Evolutionary conservation across 92 coral and sea anemone genomes (phyloP), one percentile per base, ranked within the genome.

Genomic region (Porites cylindrica): DNA sequence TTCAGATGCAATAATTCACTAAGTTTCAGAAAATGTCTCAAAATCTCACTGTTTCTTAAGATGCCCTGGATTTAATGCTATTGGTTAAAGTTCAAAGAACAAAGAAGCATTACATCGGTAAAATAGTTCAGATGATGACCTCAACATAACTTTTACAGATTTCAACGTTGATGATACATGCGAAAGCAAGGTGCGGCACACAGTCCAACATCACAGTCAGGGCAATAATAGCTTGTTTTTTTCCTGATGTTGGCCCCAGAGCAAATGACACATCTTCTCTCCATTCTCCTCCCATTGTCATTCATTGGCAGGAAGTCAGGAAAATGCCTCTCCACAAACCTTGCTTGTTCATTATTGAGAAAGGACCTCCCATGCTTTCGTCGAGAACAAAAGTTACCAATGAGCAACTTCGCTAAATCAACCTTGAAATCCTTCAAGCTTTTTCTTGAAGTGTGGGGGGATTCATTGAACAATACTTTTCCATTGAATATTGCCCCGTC

Each of bases 311-410:
- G 72, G 32, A 51, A 66, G 51, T 79, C 80, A 20, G 91, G 88
- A 43, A 88, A 88, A 54, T 88, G 88, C 81, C 91, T 88, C 82
- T 76, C 89, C 13, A 51, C 68, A 70, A 78, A 71, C 62, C 71
- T 63, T 38, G 90, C 82, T 23, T 50, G 82, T 26, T 16, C 6
- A 54, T 18, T 19, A 64, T 87, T 85, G 13, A 78, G 24, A 32
- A 85, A 87, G 9, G 70, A 74, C 60, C 83, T 78, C 43, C 88
- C 83, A 19, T 20, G 88, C 69, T 56, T 51, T 75, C 81, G 77
- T 75, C 69, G 79, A 20, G 59, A 60, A 56, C 83, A 29, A 82
- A 82, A 88, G 56, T 76, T 67, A 23, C 84, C 91, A 43, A 80
- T 23, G 19, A 80, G 63, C 76, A 19, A 53, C 75, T 80, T 66